These are phyloP conservation scores for Euzetes globulus DNA, from an alignment of 2,888 invertebrate species.

Conservation along the genomic window DNA sequence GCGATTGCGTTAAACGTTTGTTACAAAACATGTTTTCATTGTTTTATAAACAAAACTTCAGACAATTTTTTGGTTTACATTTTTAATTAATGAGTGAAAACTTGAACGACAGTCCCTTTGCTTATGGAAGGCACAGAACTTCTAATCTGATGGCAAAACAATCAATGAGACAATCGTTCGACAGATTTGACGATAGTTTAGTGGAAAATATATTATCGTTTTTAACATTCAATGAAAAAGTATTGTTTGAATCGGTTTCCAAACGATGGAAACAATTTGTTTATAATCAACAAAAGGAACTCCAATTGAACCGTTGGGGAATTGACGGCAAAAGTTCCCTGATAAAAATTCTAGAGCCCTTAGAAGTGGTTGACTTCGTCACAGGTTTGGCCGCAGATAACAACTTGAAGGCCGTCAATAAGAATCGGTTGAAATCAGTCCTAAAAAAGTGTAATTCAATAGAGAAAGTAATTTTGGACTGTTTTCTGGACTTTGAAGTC, in stretches of 20 bases:
- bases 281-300: background rate
- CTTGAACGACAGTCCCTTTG: too few species aligned
- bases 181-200: slow-evolving; percentile 15
- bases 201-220: background rate
- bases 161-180: background rate
- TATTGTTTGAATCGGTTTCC: background rate
- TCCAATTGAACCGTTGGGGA: background rate
- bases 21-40: too few species aligned
- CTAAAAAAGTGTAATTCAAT: background rate
- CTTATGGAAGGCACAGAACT: too few species aligned
- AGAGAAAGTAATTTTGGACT: background rate
- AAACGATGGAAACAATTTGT: background rate
- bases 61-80: too few species aligned
- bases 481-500: background rate
- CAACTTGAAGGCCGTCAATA: background rate
- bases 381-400: background rate
- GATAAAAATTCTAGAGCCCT: background rate
- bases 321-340: background rate
- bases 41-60: too few species aligned
- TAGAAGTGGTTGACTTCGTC: background rate
- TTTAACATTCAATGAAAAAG: slow-evolving; percentile 1
- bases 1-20: too few species aligned
- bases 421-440: background rate
- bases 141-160: too few species aligned
- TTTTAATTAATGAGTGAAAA: too few species aligned